These are phyloP conservation scores for Saturnia pavonia DNA, from an alignment of 2,888 invertebrate genomes.

Conservation along the genomic window DNA sequence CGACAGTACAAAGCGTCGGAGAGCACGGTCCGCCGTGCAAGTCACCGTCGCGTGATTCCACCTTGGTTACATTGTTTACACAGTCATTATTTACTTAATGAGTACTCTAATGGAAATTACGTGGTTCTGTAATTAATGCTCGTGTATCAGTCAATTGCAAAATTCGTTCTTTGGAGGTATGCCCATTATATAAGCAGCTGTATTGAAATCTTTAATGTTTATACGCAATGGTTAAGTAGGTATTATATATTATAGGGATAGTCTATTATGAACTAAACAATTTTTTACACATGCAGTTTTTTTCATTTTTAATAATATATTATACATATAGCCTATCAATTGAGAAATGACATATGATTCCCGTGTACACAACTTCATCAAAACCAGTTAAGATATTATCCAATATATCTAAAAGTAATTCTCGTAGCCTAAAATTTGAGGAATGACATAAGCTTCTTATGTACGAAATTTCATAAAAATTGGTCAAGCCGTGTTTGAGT, in stretches of 20 bases:
- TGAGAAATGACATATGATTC: too few relatives aligned
- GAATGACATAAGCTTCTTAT: too few relatives aligned
- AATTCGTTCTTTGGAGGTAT: not conserved
- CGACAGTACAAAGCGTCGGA: slow-evolving; percentile 39
- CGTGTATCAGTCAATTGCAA: slow-evolving; percentile 26
- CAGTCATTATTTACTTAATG: slow-evolving; percentile 67
- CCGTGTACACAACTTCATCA: too few relatives aligned
- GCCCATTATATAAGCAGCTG: slow-evolving; percentile 14
- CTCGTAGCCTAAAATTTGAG: too few relatives aligned
- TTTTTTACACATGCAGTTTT: too few relatives aligned
- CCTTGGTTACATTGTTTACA: slow-evolving; percentile 65
- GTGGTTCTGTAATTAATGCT: slow-evolving; percentile 68
- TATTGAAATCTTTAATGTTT: not conserved
- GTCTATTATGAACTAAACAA: not conserved
- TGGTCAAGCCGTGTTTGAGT: too few relatives aligned
- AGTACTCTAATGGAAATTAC: slow-evolving; percentile 58
- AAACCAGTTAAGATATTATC: too few relatives aligned
- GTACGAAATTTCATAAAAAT: too few relatives aligned
- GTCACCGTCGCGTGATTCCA: slow-evolving; percentile 72
- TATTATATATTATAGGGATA: too few relatives aligned
- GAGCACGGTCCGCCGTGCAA: slow-evolving; percentile 51
- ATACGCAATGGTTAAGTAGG: not conserved
- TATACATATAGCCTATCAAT: too few relatives aligned
- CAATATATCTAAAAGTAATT: too few relatives aligned
- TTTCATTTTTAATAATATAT: too few relatives aligned